A percentile compares a stretch with the other conserved stretches of the same genome.
These are phyloP conservation scores for Pholis gunnellus DNA, from an alignment of 2,113 vertebrate species.

Conservation along the genomic window DNA sequence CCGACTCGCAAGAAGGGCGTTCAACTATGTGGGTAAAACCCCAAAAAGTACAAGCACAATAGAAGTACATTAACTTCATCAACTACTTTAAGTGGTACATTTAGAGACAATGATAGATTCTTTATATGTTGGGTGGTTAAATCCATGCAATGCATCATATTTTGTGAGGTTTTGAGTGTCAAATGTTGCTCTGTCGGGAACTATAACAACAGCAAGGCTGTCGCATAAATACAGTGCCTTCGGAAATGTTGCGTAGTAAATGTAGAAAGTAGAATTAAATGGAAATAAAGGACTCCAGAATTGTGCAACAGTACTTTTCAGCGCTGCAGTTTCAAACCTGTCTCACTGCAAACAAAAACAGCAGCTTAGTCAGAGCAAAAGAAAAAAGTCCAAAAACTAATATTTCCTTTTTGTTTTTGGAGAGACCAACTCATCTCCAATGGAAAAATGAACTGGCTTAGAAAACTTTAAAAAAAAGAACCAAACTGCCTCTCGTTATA, in stretches of 20 bases:
- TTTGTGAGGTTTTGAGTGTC: background rate
- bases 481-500: too few species aligned
- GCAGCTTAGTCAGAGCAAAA: too few species aligned
- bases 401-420: too few species aligned
- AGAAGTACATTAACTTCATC: background rate
- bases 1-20: background rate
- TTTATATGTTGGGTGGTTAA: background rate
- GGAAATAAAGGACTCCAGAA: background rate
- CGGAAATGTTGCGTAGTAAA: background rate
- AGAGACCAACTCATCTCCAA: background rate
- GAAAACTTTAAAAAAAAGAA: too few species aligned
- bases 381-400: too few species aligned
- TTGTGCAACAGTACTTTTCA: background rate
- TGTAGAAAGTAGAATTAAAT: background rate
- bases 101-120: background rate
- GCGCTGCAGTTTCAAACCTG: background rate
- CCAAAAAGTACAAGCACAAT: background rate
- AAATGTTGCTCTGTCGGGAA: background rate
- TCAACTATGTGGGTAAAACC: background rate
- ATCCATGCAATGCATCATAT: background rate
- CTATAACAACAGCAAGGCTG: too few species aligned
- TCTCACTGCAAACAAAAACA: too few species aligned
- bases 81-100: background rate
- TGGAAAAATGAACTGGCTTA: background rate
- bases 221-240: background rate